Conservation (phyloP, 2,797 vertebrate species). For the Cirrhinus molitorella region DNA sequence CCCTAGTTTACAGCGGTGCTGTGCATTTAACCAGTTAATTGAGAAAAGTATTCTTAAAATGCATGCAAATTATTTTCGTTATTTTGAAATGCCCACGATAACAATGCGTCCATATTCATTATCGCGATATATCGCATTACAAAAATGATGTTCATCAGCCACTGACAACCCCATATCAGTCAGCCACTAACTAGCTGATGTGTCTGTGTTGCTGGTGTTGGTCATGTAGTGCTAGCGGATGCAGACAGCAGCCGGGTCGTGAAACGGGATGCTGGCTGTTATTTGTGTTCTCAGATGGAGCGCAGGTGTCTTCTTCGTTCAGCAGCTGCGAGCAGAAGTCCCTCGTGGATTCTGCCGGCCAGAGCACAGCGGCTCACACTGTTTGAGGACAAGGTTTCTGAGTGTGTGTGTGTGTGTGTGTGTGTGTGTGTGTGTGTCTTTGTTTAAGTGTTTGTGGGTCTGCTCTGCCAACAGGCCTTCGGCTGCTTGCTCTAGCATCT, state of each 20-base stretch:
- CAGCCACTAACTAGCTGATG: too few species aligned
- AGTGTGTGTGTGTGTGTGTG: constrained; percentile 23
- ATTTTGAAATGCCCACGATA: too few species aligned
- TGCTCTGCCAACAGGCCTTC: not conserved
- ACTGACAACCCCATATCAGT: not conserved
- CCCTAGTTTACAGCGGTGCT: too few species aligned
- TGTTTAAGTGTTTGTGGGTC: not conserved
- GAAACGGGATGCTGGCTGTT: constrained; percentile 55
- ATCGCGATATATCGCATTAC: too few species aligned
- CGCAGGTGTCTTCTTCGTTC: constrained; percentile 43
- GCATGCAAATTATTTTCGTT: too few species aligned
- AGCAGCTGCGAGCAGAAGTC: not conserved
- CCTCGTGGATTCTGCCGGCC: not conserved
- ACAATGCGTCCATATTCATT: too few species aligned
- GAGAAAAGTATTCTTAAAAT: too few species aligned
- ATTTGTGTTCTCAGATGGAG: constrained; percentile 8
- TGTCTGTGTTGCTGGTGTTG: not conserved
- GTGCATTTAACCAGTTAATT: too few species aligned
- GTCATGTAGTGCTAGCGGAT: too few species aligned
- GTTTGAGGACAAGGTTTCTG: not conserved
- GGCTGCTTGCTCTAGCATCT: not conserved
- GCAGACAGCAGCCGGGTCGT: not conserved
- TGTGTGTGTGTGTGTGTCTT: too few species aligned
- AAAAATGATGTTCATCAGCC: not conserved
- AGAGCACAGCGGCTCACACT: not conserved